Evolutionary conservation across 2,888 invertebrate species (phyloP), one percentile per base, ranked within the genome.

Genomic region (Bellardia bayeri): DNA sequence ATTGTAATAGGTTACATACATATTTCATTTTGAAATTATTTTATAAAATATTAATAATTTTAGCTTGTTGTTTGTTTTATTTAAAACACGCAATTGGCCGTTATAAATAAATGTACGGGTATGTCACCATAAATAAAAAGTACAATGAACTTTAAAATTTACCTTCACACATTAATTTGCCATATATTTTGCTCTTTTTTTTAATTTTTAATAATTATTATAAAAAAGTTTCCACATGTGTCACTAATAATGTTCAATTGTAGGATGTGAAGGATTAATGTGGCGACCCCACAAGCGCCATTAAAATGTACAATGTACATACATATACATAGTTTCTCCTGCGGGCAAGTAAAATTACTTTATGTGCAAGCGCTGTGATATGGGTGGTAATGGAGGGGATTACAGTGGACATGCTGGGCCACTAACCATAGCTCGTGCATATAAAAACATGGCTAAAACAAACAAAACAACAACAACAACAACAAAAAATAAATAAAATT

Each of bases 61-160:
- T 0, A 54, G 16, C 4, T 66, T 16, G 42, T 23, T 64, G 6
- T 45, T 79, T 13, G 11, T 49, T 69, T 45, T 14, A 79, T 66
- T 68, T 61, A 56, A 76, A 74, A 54, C 87, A 85, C 75, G 79
- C 87, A 71, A 78, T 23, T 54, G 37, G 14, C 11, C 0, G 51
- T 64, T 16, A 30, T 42, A 16, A 11, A 45, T 45, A 13, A 45
- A 11, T 45, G 4, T 23, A 7, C 23, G 23, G 1, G 1, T 23
- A 23, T 23, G 23, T 23, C 23, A 40, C 16, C 51, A 75, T 69
- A 37, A 58, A 78, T 56, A 76, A 56, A 56, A 63, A 75, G 86
- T 81, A 71, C 87, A 87, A 81, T 81, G 87, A 87, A 87, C 87
- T 80, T 71, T 61, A 54, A 81, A 75, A 23, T 1, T 80, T 63